Evolutionary conservation across 2,888 invertebrate species (phyloP).

Genomic region (Urechis unicinctus): DNA sequence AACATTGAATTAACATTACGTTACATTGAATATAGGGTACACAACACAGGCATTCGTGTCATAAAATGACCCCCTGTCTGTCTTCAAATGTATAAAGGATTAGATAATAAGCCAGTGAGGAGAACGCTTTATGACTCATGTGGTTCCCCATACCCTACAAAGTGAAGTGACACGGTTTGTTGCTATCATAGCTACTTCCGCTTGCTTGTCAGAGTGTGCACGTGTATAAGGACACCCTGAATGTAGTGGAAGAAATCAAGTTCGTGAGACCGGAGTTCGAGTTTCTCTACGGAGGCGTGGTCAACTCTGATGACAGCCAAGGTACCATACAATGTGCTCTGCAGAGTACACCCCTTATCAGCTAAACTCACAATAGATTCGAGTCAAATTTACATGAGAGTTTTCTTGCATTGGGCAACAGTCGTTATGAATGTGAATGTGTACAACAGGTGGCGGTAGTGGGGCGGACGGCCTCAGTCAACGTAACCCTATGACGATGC

Average conservation of each 20-base stretch:
- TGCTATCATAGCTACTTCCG: neutral
- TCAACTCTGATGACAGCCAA: conserved; percentile 1
- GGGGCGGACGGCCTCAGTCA: neutral
- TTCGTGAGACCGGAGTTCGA: conserved; percentile 1
- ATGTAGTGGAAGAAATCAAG: neutral
- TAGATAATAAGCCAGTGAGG: no score
- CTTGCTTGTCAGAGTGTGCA: conserved; percentile 5
- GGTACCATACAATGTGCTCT: no score
- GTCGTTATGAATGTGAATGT: neutral
- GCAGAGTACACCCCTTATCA: no score
- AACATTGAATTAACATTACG: neutral
- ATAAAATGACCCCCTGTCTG: no score
- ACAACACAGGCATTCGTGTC: no score
- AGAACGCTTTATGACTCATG: no score
- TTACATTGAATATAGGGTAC: neutral
- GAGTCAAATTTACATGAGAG: no score
- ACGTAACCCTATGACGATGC: conserved; percentile 22
- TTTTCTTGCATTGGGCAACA: neutral
- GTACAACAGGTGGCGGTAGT: neutral
- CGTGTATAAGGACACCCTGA: conserved; percentile 5
- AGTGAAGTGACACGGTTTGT: no score
- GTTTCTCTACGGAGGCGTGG: conserved; percentile 4
- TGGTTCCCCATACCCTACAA: no score
- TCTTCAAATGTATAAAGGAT: no score
- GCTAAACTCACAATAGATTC: no score